Evolutionary conservation across 2,888 invertebrate genomes (phyloP), one percentile per base, ranked within the genome.

Genomic region (Cerastoderma edule): DNA sequence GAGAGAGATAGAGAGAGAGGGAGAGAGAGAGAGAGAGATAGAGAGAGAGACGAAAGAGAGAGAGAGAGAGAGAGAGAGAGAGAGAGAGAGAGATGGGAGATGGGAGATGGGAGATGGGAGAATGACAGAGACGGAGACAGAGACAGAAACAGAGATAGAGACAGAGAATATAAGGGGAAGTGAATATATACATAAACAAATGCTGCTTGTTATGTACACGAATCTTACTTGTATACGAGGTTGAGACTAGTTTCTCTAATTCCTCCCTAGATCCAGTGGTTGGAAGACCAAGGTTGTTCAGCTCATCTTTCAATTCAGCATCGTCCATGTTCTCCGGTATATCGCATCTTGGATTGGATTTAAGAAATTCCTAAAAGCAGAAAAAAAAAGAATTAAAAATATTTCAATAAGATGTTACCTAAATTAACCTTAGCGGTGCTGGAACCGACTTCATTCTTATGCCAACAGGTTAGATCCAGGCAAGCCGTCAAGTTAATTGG

Each of bases 321-420:
- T 44, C 32, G n/a, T 48, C 39, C 33, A 69, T 48, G 30, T 60
- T 57, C 4, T 22, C 57, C 0, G 57, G 57, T 46, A 69, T 69
- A 16, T 22, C 3, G 22, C 69, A 69, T 19, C 46, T 24, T 2
- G 69, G 60, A 48, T 69, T 69, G 19, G n/a, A 32, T 48, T 60
- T 48, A 13, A 69, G 24, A 5, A 60, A 22, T 16, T 60, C 69
- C 69, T 68, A n/a, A n/a, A 24, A n/a, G n/a, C n/a, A n/a, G n/a
- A n/a, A n/a, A n/a, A n/a, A n/a, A n/a, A n/a, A n/a, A n/a, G n/a
- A n/a, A n/a, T n/a, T n/a, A n/a, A n/a, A n/a, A n/a, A n/a, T n/a
- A n/a, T n/a, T n/a, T n/a, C n/a, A n/a, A n/a, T n/a, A n/a, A n/a
- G n/a, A n/a, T n/a, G n/a, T n/a, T n/a, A n/a, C n/a, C n/a, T n/a